Percentiles rank a stretch among this genome's conserved stretches.
These are phyloP conservation scores for Mormyrus hasselquistii DNA, from an alignment of 2,797 vertebrate species.

Conservation along the genomic window DNA sequence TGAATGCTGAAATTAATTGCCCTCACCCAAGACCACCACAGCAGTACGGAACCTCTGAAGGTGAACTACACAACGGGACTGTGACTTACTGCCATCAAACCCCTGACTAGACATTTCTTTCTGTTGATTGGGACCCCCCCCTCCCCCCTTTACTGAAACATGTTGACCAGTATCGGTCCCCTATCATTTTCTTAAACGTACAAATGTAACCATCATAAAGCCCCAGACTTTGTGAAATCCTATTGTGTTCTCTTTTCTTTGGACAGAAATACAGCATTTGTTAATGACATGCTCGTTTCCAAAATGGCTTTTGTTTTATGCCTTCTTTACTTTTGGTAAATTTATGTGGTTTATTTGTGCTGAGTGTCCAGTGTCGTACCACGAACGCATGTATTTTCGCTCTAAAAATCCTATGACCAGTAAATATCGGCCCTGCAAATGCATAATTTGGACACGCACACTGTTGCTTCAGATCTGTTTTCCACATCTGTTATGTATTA, in stretches of 20 bases:
- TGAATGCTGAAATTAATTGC: background rate
- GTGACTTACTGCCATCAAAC: background rate
- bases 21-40: background rate
- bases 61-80: background rate
- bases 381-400: background rate
- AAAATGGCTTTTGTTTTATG: background rate
- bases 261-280: background rate
- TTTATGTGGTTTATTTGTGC: background rate
- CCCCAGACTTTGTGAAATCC: background rate
- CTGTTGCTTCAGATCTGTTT: background rate
- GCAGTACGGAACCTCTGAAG: background rate
- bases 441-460: background rate
- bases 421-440: background rate
- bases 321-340: background rate
- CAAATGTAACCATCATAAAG: background rate
- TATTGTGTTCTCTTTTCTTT: slow-evolving; percentile 3
- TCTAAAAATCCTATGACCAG: background rate
- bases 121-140: background rate
- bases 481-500: background rate
- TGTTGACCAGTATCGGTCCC: background rate
- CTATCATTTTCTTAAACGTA: background rate
- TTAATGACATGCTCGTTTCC: background rate
- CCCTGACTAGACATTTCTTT: background rate
- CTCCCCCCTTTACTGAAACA: background rate
- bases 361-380: background rate